A percentile compares a stretch with the other conserved stretches of the same genome.
Evolutionary conservation across 2,797 vertebrate species (phyloP).

Genomic region (Propithecus deckenii): DNA sequence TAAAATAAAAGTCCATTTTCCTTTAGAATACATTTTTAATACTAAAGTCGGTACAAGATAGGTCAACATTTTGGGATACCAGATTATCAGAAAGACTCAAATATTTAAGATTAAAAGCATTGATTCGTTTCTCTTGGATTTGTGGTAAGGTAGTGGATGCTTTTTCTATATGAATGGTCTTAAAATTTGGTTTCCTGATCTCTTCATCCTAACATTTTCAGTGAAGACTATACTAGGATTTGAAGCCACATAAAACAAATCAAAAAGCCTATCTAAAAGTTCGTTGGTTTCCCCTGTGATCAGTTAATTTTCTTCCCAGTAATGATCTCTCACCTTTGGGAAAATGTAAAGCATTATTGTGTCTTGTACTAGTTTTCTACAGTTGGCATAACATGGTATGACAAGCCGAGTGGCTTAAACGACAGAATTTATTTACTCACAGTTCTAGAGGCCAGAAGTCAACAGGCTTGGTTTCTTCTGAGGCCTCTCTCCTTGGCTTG

Average conservation of each 20-base stretch:
- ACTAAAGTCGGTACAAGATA: neutral
- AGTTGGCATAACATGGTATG: neutral
- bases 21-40: neutral
- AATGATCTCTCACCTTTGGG: neutral
- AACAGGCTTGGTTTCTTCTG: neutral
- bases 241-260: neutral
- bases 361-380: neutral
- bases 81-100: neutral
- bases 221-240: neutral
- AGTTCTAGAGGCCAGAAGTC: neutral
- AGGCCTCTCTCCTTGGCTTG: neutral
- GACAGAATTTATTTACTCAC: neutral
- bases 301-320: neutral
- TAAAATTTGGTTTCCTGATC: neutral
- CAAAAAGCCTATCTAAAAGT: neutral
- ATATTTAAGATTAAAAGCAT: neutral
- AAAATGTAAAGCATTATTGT: neutral
- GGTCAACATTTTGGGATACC: neutral
- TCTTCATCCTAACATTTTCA: neutral
- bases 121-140: neutral
- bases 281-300: neutral
- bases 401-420: neutral
- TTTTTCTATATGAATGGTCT: neutral
- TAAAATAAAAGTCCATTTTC: too few relatives aligned
- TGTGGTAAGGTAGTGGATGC: neutral